These are phyloP conservation scores for Venustaconcha ellipsiformis DNA, from an alignment of 1,140 invertebrate genomes.

Conservation along the genomic window DNA sequence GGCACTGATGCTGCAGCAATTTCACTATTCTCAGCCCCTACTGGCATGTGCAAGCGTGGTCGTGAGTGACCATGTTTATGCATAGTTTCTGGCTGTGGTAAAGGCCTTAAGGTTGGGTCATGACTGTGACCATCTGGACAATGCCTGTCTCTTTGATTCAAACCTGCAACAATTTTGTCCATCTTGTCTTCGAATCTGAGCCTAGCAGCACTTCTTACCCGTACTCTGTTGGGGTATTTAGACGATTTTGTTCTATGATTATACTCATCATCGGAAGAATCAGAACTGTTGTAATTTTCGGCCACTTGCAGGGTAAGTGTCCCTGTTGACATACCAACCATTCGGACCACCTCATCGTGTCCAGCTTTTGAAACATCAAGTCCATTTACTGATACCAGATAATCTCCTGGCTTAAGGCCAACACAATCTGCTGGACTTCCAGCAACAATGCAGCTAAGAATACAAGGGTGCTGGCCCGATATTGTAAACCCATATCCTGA, in stretches of 20 bases:
- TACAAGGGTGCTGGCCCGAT: constrained; percentile 90
- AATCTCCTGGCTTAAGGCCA: constrained; percentile 90
- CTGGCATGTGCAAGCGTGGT: constrained; percentile 38
- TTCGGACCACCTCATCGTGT: constrained; percentile 91
- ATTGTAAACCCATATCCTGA: constrained; percentile 94
- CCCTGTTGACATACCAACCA: constrained; percentile 88
- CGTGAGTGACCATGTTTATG: constrained; percentile 16
- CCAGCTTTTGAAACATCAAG: constrained; percentile 87
- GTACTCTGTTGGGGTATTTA: constrained; percentile 74
- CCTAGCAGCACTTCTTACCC: constrained; percentile 18
- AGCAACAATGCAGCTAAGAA: constrained; percentile 87
- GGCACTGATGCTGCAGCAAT: constrained; percentile 14
- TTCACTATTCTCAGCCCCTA: constrained; percentile 44
- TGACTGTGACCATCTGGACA: constrained; percentile 38
- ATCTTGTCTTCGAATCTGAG: constrained; percentile 29
- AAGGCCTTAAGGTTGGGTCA: constrained; percentile 26
- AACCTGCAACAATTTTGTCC: constrained; percentile 40
- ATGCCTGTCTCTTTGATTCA: constrained; percentile 38
- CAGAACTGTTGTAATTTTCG: constrained; percentile 81
- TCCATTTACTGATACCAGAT: constrained; percentile 91
- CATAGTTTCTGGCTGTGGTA: constrained; percentile 21
- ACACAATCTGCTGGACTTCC: constrained; percentile 87
- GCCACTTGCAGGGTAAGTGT: constrained; percentile 83
- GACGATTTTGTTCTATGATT: constrained; percentile 69
- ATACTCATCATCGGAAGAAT: constrained; percentile 82